Evolutionary conservation across 2,797 vertebrate species (phyloP).

Genomic region (Bradypodion pumilum): DNA sequence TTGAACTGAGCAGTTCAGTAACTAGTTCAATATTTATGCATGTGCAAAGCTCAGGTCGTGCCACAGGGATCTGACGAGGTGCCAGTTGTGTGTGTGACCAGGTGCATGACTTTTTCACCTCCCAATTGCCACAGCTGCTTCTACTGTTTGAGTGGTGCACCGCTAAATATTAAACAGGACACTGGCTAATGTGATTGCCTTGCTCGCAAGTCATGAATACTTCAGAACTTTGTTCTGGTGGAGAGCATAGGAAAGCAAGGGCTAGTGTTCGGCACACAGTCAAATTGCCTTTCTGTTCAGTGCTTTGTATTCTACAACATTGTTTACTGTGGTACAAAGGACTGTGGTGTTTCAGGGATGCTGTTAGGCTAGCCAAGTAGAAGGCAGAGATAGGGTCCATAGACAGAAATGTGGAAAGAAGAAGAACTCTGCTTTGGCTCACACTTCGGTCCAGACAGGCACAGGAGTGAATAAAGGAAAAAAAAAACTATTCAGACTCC

Average conservation of each 20-base stretch:
- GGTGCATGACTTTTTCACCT: too few species aligned
- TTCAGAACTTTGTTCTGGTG: background rate
- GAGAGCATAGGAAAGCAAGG: background rate
- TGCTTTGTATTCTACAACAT: background rate
- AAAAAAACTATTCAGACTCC: background rate
- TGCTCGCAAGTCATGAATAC: background rate
- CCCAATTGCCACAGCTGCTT: too few species aligned
- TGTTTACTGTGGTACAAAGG: slow-evolving; percentile 19
- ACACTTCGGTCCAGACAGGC: slow-evolving; percentile 5
- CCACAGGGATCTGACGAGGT: too few species aligned
- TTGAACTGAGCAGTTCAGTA: too few species aligned
- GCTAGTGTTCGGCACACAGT: background rate
- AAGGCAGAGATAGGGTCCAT: slow-evolving; percentile 11
- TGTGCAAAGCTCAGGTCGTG: too few species aligned
- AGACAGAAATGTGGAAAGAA: slow-evolving; percentile 1
- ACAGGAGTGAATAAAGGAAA: background rate
- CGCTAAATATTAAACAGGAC: too few species aligned
- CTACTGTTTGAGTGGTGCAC: too few species aligned
- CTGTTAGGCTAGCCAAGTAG: slow-evolving; percentile 28
- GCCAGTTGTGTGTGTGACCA: too few species aligned
- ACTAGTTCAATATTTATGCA: too few species aligned
- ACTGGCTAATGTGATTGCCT: too few species aligned
- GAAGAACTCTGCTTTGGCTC: slow-evolving; percentile 16
- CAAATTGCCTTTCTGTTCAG: background rate
- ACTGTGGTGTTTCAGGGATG: background rate